A percentile compares a stretch with the other conserved stretches of the same genome.
Conservation (phyloP, 2,113 vertebrate genomes). For the Merops nubicus region DNA sequence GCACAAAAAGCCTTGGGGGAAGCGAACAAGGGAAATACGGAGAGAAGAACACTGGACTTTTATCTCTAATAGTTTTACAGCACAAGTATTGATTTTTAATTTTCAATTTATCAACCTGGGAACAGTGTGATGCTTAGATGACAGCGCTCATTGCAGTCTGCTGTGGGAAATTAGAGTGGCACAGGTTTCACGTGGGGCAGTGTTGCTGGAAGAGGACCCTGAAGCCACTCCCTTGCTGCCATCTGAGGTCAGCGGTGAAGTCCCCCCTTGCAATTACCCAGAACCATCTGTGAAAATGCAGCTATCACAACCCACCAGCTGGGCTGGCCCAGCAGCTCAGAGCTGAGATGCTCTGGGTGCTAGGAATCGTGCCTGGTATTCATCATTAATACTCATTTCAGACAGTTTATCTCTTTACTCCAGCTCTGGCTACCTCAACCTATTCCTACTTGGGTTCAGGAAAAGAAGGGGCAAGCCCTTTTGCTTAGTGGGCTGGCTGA, state of each 20-base stretch:
- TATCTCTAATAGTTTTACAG: neutral
- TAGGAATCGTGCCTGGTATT: neutral
- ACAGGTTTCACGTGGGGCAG: neutral
- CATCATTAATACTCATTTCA: neutral
- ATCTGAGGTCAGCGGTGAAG: neutral
- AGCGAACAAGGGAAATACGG: neutral
- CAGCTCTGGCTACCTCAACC: neutral
- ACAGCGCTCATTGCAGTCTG: neutral
- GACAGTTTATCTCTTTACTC: neutral
- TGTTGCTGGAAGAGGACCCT: neutral
- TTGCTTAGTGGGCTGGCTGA: neutral
- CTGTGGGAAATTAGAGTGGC: neutral
- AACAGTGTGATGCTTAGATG: constrained; percentile 1
- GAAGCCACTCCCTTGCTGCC: neutral
- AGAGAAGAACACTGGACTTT: neutral
- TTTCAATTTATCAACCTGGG: neutral
- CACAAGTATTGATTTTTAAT: neutral
- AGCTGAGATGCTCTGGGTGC: neutral
- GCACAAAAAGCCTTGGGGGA: neutral
- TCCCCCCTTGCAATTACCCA: neutral
- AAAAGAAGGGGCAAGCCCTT: neutral
- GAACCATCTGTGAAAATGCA: neutral
- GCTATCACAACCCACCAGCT: neutral
- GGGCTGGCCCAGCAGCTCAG: neutral
- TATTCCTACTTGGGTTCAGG: neutral